phyloP scores from a whole-genome alignment of 2,113 vertebrate species.

The Pholis gunnellus region DNA sequence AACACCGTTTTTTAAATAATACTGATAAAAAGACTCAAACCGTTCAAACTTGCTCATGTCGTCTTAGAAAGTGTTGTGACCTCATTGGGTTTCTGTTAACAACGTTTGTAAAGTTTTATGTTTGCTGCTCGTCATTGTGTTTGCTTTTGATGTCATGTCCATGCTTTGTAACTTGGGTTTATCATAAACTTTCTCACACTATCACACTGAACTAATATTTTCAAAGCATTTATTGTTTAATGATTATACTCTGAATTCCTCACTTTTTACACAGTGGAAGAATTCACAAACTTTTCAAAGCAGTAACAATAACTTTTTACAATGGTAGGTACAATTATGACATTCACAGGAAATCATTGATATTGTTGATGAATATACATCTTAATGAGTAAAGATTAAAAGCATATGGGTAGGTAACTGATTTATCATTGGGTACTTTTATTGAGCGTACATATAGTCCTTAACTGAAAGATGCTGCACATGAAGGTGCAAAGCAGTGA shows the following conservation, averaged over 20 bases:
- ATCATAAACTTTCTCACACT: background rate
- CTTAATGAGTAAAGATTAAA: background rate
- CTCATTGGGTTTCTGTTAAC: background rate
- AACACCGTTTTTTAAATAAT: background rate
- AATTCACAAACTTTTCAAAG: background rate
- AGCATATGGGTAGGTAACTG: background rate
- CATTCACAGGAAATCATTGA: background rate
- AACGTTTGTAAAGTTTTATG: background rate
- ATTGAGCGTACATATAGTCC: background rate
- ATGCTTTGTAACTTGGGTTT: background rate
- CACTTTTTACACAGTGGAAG: background rate
- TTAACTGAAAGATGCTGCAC: background rate
- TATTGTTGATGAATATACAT: background rate
- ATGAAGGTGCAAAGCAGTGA: background rate
- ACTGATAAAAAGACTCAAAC: background rate
- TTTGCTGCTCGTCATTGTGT: conserved; percentile 7
- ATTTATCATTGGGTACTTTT: background rate
- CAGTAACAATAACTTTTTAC: background rate
- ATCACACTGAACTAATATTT: background rate
- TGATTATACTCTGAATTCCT: background rate
- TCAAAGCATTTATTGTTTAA: background rate
- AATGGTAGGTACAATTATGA: background rate
- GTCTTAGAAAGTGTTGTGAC: background rate
- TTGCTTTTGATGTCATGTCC: background rate
- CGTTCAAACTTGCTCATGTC: background rate